Evolutionary conservation across 2,888 invertebrate species (phyloP), one percentile per base, ranked within the genome.

Genomic region (Protodeltote pygarga): DNA sequence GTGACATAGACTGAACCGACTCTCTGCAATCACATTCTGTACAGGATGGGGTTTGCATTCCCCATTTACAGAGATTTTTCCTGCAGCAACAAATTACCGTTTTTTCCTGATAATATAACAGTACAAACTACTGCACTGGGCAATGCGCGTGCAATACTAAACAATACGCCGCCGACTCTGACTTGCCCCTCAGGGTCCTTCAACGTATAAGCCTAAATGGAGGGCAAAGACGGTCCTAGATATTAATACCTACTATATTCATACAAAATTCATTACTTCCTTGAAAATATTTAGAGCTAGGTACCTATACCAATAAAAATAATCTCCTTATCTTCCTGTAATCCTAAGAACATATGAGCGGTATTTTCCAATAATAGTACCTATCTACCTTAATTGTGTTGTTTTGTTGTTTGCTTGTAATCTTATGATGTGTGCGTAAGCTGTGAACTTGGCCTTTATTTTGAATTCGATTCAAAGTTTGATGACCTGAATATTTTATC

Each of bases 401-500:
- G 44, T 44, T n/a, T 66, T 42, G 40, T 49, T 44, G 5, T 17
- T 14, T 40, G 19, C 3, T n/a, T 32, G 5, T 52, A 21, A 65
- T 64, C 38, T 27, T 48, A 65, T 50, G 50, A 25, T 19, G 21
- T 16, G 13, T 32, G 13, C 44, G 9, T 24, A 45, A 1, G 23
- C 16, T 35, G 10, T 52, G 49, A 51, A 54, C 51, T 65, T 65
- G 54, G 27, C 28, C 11, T 38, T 32, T 13, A 31, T 38, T 55
- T 24, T 15, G 25, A 20, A 10, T 39, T 13, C 6, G 4, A 5
- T 21, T 24, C 11, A 21, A 29, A n/a, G 15, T 19, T 13, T 19
- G 9, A 10, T 32, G 23, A 16, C 17, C 15, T 35, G 5, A 19
- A 27, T 27, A 19, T 19, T 28, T 34, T 50, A 15, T 28, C 19